Percentiles rank a stretch among this genome's conserved stretches.
Conservation (phyloP, 2,113 vertebrate species). For the Tauraco erythrolophus region DNA sequence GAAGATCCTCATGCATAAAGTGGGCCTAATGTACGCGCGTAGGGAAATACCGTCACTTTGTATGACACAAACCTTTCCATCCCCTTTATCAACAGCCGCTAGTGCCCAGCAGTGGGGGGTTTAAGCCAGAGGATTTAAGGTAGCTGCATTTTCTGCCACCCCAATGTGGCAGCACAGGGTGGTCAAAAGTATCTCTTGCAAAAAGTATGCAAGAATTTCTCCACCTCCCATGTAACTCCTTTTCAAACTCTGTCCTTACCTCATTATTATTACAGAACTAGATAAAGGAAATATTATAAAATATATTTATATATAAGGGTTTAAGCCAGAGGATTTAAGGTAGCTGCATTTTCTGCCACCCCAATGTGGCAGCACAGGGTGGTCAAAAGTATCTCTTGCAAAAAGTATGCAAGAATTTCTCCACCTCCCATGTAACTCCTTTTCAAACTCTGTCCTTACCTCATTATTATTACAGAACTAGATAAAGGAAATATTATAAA, state of each 20-base stretch:
- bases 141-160: not conserved
- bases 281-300: not conserved
- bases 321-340: not conserved
- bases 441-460: not conserved
- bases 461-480: not conserved
- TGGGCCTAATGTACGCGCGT: fast-evolving
- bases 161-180: fast-evolving
- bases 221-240: not conserved
- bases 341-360: not conserved
- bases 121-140: not conserved
- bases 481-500: not conserved
- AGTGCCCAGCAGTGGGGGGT: not conserved
- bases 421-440: not conserved
- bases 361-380: fast-evolving
- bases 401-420: not conserved
- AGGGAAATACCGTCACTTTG: not conserved
- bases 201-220: not conserved
- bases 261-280: not conserved
- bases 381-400: not conserved
- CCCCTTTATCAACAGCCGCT: fast-evolving
- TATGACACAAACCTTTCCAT: not conserved
- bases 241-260: not conserved
- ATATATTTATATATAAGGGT: not conserved
- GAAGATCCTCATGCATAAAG: not conserved
- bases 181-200: not conserved